Evolutionary conservation across 2,888 invertebrate species (phyloP), one percentile per base, ranked within the genome.

Genomic region (Sympetrum striolatum): DNA sequence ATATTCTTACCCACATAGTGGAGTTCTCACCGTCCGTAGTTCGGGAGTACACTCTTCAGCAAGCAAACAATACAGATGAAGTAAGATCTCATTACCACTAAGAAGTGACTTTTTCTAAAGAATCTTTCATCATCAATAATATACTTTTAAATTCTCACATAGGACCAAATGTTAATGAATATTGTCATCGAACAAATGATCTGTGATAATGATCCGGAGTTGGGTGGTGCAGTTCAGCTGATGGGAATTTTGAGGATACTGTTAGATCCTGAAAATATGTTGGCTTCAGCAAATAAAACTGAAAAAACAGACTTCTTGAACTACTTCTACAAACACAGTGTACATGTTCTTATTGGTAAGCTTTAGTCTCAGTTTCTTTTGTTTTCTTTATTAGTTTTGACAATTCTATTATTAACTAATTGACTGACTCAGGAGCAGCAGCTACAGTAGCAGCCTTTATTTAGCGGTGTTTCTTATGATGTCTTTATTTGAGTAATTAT

Each of bases 121-220:
- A 31, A 73, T 8, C 25, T 10, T 22, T 60, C 22, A 5, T n/a
- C n/a, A 12, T 64, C 22, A 18, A 8, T n/a, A 22, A 86, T n/a
- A 22, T 6, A 6, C n/a, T 64, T 64, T 35, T 39, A 4, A 35
- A 0, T 64, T 18, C 48, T 12, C 22, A 22, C 35, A 90, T 94
- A 99, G 97, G 98, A 99, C 93, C 98, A 98, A 93, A 97, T 99
- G 95, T 93, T 96, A 80, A 94, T 97, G 91, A 99, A 99, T 94
- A 98, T 99, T 93, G 97, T 99, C 93, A 99, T 99, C 94, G 98
- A 98, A 94, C 99, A 99, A 95, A 98, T 99, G 97, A 96, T 99
- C 91, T 97, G 97, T 93, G 99, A 99, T 94, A 96, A 96, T 91
- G 99, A 99, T 94, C 98, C 98, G 91, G 99, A 99, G 95, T 94